Percentiles rank a stretch among this genome's conserved stretches.
phyloP scores from a whole-genome alignment of 2,797 vertebrate species.

The Bradypodion pumilum region DNA sequence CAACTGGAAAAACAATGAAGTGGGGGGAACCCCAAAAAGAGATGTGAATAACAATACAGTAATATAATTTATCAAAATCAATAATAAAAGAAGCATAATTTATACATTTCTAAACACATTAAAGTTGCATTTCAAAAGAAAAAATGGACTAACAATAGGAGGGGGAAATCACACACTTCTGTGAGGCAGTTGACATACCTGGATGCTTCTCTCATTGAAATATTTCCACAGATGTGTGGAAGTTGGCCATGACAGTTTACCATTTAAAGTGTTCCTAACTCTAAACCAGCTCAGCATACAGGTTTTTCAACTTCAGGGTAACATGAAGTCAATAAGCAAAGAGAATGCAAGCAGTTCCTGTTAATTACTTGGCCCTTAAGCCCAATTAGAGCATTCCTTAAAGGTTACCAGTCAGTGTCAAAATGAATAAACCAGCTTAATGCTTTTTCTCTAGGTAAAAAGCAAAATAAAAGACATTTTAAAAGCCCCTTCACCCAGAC shows the following conservation, averaged over 20 bases:
- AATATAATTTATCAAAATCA: background rate
- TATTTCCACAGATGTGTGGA: background rate
- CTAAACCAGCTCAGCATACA: constrained; percentile 32
- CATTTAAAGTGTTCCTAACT: constrained; percentile 27
- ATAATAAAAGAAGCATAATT: background rate
- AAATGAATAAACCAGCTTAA: constrained; percentile 27
- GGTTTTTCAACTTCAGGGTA: constrained; percentile 14
- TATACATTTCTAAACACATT: background rate
- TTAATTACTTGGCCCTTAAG: constrained; percentile 52
- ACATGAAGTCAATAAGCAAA: constrained; percentile 28
- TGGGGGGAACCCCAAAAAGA: too few relatives aligned
- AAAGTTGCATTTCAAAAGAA: background rate
- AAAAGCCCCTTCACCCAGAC: background rate
- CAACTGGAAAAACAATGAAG: background rate
- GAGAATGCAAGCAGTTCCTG: constrained; percentile 24
- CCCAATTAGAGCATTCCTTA: background rate
- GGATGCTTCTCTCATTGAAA: background rate
- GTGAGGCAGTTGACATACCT: background rate
- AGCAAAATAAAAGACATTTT: too few relatives aligned
- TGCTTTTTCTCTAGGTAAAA: background rate
- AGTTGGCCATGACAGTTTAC: background rate
- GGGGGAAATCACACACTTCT: background rate
- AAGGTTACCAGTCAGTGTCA: constrained; percentile 40
- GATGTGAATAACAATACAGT: background rate
- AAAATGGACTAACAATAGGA: background rate